phyloP scores from a whole-genome alignment of 2,797 vertebrate species.

The Borostomias antarcticus region DNA sequence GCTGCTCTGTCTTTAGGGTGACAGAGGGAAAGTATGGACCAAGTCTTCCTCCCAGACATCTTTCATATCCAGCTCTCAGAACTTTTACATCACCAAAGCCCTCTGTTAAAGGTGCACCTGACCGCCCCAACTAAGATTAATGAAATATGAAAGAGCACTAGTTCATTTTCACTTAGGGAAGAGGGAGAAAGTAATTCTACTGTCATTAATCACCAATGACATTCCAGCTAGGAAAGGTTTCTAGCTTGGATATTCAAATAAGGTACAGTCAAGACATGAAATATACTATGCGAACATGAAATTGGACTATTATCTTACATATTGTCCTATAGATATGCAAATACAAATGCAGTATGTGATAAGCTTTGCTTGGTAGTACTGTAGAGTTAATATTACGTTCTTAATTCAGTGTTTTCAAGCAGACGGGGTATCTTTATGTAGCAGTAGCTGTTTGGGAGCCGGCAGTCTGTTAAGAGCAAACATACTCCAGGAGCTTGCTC shows the following conservation, averaged over 20 bases:
- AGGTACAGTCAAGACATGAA: slow-evolving; percentile 48
- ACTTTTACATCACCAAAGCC: slow-evolving; percentile 23
- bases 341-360: no score
- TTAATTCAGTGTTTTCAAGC: no score
- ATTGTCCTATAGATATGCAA: slow-evolving; percentile 21
- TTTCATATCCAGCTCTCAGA: slow-evolving; percentile 16
- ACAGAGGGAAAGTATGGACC: slow-evolving; percentile 31
- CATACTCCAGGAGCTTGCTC: no score
- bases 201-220: slow-evolving; percentile 55
- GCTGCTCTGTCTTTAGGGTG: slow-evolving; percentile 46
- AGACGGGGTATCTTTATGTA: no score
- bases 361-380: neutral
- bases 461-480: no score
- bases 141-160: slow-evolving; percentile 60
- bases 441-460: no score
- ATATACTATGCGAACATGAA: slow-evolving; percentile 38
- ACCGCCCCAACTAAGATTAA: slow-evolving; percentile 58
- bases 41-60: slow-evolving; percentile 15
- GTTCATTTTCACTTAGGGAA: slow-evolving; percentile 42
- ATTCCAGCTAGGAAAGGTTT: slow-evolving; percentile 46
- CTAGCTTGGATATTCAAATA: slow-evolving; percentile 53
- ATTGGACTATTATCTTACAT: slow-evolving; percentile 35
- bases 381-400: no score
- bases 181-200: slow-evolving; percentile 31
- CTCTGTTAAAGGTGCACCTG: slow-evolving; percentile 47